Evolutionary conservation across 2,888 invertebrate species (phyloP).

Genomic region (Phortica magna): DNA sequence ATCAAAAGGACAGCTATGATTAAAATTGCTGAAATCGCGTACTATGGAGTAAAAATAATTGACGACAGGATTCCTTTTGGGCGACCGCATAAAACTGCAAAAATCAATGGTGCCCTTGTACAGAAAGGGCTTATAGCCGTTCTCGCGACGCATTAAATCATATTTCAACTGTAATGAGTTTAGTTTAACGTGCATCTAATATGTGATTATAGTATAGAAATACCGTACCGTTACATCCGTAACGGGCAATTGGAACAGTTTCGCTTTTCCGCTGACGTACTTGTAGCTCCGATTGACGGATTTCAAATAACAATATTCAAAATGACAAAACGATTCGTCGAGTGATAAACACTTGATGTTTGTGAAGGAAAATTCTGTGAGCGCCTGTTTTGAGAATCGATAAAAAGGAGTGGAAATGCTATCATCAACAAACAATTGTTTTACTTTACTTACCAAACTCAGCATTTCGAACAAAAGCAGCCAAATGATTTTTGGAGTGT

Average conservation of each 20-base stretch:
- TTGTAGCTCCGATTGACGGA: conserved; percentile 54
- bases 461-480: too few relatives aligned
- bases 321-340: background rate
- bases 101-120: conserved; percentile 30
- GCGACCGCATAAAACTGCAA: conserved; percentile 42
- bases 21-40: conserved; percentile 41
- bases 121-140: conserved; percentile 48
- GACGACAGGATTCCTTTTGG: background rate
- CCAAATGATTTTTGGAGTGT: too few relatives aligned
- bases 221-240: conserved; percentile 37
- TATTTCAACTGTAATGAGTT: background rate
- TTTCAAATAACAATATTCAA: conserved; percentile 46
- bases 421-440: background rate
- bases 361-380: conserved; percentile 48
- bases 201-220: background rate
- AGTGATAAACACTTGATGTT: conserved; percentile 48
- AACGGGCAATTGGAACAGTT: conserved; percentile 23
- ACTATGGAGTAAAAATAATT: conserved; percentile 30
- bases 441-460: too few relatives aligned
- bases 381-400: background rate
- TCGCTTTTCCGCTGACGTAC: conserved; percentile 35
- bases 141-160: conserved; percentile 42
- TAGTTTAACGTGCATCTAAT: conserved; percentile 24
- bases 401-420: background rate
- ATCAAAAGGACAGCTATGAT: conserved; percentile 50